Conservation (phyloP, 2,888 invertebrate species). For the Calliopum simillimum region DNA sequence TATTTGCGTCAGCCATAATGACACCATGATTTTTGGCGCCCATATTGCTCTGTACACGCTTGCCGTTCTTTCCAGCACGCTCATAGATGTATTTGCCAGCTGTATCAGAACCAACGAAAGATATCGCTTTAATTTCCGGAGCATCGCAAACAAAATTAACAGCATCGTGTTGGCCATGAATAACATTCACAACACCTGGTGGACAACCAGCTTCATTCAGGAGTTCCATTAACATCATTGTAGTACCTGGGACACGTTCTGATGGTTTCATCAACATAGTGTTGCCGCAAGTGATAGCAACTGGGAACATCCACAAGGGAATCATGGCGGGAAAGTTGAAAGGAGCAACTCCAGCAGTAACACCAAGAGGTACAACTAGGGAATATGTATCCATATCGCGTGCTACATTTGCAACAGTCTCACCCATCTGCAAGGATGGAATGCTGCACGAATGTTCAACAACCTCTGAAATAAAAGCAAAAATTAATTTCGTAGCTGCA, state of each 20-base stretch:
- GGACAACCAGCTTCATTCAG: constrained; percentile 95
- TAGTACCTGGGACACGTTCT: constrained; percentile 97
- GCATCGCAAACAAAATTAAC: constrained; percentile 98
- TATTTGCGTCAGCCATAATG: constrained; percentile 97
- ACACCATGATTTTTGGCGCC: constrained; percentile 99
- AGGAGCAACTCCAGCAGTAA: constrained; percentile 93
- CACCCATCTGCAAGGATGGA: constrained; percentile 92
- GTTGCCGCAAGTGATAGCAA: constrained; percentile 91
- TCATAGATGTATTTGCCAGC: constrained; percentile 97
- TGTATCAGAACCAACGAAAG: constrained; percentile 97
- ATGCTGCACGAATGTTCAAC: constrained; percentile 97
- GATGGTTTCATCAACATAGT: constrained; percentile 96
- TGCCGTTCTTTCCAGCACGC: constrained; percentile 90
- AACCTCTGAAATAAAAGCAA: constrained; percentile 75
- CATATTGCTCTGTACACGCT: constrained; percentile 98
- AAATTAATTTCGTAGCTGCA: background rate
- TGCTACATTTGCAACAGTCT: constrained; percentile 82
- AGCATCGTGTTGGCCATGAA: constrained; percentile 94
- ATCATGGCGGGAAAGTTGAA: constrained; percentile 99
- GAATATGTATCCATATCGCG: constrained; percentile 98
- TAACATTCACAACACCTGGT: constrained; percentile 94
- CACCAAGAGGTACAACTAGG: constrained; percentile 89
- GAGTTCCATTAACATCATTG: constrained; percentile 94
- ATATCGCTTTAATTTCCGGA: constrained; percentile 95
- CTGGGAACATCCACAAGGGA: constrained; percentile 95